Base-by-base conservation (phyloP, 2,888 invertebrate genomes). In the Hesperia comma region DNA sequence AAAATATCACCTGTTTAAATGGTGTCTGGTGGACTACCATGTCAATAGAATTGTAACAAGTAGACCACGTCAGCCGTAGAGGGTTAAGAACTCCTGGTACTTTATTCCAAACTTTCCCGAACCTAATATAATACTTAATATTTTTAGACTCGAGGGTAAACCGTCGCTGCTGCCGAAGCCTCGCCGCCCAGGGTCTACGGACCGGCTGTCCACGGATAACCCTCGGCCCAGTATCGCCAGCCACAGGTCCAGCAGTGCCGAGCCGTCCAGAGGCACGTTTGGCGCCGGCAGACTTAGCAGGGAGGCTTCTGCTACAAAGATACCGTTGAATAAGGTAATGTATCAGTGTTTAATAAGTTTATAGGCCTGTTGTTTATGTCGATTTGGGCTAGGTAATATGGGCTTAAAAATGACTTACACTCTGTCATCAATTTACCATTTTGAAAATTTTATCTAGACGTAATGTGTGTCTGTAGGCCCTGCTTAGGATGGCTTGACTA, bases 131-230 rank as follows among this genome's bases (percentile, higher is more conserved):
- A 14, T 41, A n/a, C 5, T 1, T 41, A 41, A 41, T 41, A 41
- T n/a, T 49, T 69, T 8, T 61, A 88, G 88, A 68, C 63, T 84
- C 46, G 90, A 91, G 72, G 84, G 83, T 46, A 88, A 83, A 68
- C 86, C 82, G 0, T 92, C 92, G 0, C 69, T 91, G 71, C 73
- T 92, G 46, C 92, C 91, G 0, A 87, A 86, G 71, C 88, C 86
- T 0, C 83, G 86, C 0, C 83, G 87, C 0, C 83, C 83, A 1
- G 86, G 83, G 4, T 92, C 92, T 1, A 87, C 80, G 0, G 92
- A 92, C 70, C 85, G 91, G 0, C 70, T 85, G 2, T 91, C 92
- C 0, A 75, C 76, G 1, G 92, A 92, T 61, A 77, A 82, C 0
- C 83, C 85, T 0, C 73, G 88, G 10, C 87, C 90, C 0, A 90